Percentiles rank a stretch among this genome's conserved stretches.
These are phyloP conservation scores for Tragelaphus scriptus DNA, from an alignment of 2,113 vertebrate genomes.

Conservation along the genomic window DNA sequence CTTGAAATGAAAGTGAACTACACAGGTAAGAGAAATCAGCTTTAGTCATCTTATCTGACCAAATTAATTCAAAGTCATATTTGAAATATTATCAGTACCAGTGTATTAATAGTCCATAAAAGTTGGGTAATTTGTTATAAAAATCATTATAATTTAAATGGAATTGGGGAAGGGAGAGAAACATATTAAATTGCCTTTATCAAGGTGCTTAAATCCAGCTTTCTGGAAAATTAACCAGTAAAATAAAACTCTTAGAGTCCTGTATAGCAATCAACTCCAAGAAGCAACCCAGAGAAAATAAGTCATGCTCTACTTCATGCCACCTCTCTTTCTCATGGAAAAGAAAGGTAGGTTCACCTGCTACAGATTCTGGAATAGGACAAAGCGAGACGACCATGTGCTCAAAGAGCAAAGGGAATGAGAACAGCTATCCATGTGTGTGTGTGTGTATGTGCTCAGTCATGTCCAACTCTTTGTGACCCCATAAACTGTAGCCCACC, in stretches of 20 bases:
- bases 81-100: background rate
- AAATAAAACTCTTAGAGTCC: background rate
- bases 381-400: background rate
- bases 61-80: background rate
- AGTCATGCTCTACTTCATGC: background rate
- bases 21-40: constrained; percentile 78
- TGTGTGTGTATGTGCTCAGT: background rate
- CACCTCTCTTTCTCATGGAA: background rate
- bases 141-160: constrained; percentile 13
- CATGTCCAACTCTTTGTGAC: background rate
- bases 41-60: background rate
- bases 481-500: background rate
- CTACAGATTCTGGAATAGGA: background rate
- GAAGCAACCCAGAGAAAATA: background rate
- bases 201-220: background rate
- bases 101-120: background rate
- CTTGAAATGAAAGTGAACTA: constrained; percentile 85
- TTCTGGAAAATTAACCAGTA: background rate
- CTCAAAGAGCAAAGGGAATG: background rate
- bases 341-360: background rate
- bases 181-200: background rate
- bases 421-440: background rate
- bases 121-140: background rate
- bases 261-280: background rate
- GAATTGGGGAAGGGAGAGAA: background rate